A percentile compares a stretch with the other conserved stretches of the same genome.
Conservation (phyloP, 2,113 vertebrate species). For the Neogale vison region DNA sequence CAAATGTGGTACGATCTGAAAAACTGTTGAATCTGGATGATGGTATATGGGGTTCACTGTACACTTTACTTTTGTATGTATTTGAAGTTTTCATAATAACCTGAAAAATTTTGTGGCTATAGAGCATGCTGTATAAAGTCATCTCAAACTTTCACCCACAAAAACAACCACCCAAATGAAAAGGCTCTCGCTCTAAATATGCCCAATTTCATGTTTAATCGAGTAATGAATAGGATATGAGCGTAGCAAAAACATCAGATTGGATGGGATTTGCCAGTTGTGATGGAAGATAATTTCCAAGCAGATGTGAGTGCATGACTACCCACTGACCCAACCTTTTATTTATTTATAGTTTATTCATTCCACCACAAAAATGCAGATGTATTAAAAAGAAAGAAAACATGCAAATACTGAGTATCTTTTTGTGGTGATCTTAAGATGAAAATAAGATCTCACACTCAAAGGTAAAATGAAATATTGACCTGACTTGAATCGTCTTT, state of each 20-base stretch:
- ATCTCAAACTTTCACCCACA: neutral
- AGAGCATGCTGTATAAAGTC: neutral
- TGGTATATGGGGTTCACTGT: neutral
- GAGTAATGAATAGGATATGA: neutral
- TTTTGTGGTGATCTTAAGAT: neutral
- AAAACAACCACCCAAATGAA: neutral
- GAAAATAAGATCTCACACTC: conserved; percentile 12
- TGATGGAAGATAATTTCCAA: neutral
- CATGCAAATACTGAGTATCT: neutral
- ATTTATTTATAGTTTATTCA: neutral
- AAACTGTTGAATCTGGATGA: neutral
- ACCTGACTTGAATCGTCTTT: neutral
- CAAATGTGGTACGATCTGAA: neutral
- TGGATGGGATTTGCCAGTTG: neutral
- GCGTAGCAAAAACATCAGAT: neutral
- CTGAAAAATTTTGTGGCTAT: neutral
- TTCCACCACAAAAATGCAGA: neutral
- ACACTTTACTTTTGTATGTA: neutral
- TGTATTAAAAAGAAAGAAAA: neutral
- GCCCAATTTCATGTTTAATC: neutral
- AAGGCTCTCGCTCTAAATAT: neutral
- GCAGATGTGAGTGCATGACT: neutral
- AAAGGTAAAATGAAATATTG: conserved; percentile 30
- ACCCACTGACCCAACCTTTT: neutral
- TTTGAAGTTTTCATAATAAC: conserved; percentile 7